Base-by-base conservation (phyloP, 1,140 invertebrate species). In the Platorchestia sp. region DNA sequence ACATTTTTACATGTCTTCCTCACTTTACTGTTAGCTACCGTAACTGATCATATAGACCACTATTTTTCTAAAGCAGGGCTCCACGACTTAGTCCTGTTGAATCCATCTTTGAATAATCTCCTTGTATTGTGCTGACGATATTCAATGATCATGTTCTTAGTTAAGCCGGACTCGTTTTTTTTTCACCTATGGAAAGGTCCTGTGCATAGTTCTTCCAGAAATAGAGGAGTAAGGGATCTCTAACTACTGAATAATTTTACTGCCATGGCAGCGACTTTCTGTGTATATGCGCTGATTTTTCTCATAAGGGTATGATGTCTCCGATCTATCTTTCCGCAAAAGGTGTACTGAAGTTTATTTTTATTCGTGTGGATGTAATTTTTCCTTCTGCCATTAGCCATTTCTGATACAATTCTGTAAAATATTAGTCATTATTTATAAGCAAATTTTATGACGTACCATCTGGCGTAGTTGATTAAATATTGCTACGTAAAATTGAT, bases 1-100 rank as follows among this genome's bases (percentile, higher is more conserved):
- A 75, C 59, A 75, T 75, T 75, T 75, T 75, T 75, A 75, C 59
- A 75, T 75, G 59, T 75, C 59, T 75, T 75, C 59, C 59, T 75
- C 59, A 75, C 59, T 75, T 10, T 75, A 75, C 59, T 75, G 59
- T 75, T 75, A 75, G 59, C 59, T 75, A 75, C 59, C 59, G 14
- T 75, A 22, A 36, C 59, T 75, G 59, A 36, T 75, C 59, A 75
- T 75, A 75, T 22, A 75, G 27, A 75, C 47, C 3, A 75, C 59
- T 75, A 75, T 75, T 75, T 75, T 75, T 75, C 59, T 75, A 75
- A 75, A 75, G 59, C 59, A 75, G 59, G 59, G 59, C 59, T 10
- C 27, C 1, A 75, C 59, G 1, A 75, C 59, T 75, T 75, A 75
- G 59, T 75, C 59, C 59, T 75, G 59, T 14, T 75, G 59, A 75